Conservation (phyloP, 1,140 invertebrate species). For the Pantala flavescens region DNA sequence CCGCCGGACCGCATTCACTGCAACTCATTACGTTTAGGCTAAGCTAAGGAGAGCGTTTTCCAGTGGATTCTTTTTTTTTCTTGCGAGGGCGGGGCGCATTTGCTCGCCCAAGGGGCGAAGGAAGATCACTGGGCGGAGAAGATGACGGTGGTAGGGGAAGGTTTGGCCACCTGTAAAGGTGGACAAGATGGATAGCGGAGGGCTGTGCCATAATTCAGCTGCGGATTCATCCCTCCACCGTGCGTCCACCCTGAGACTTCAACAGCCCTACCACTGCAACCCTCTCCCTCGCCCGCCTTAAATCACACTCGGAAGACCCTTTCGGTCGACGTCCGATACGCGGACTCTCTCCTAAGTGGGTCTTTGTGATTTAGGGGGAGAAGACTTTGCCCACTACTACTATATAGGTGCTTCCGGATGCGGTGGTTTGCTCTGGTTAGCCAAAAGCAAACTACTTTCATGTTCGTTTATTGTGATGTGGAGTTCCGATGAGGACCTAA, state of each 20-base stretch:
- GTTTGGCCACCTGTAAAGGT: not conserved
- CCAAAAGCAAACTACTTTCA: too few relatives aligned
- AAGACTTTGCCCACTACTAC: not conserved
- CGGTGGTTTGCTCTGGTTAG: too few relatives aligned
- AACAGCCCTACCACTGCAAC: not conserved
- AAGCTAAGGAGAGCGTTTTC: too few relatives aligned
- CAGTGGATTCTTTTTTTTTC: too few relatives aligned
- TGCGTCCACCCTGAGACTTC: not conserved
- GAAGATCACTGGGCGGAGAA: not conserved
- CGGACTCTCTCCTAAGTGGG: not conserved
- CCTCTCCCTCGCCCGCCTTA: not conserved
- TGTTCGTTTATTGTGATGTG: too few relatives aligned
- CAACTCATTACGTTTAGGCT: too few relatives aligned
- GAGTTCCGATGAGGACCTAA: too few relatives aligned
- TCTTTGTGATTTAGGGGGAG: not conserved
- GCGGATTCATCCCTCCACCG: not conserved
- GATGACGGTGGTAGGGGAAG: not conserved
- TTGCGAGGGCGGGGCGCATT: too few relatives aligned
- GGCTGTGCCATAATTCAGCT: not conserved
- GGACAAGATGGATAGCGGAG: not conserved
- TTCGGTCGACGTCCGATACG: not conserved
- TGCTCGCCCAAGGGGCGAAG: not conserved
- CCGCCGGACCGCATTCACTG: too few relatives aligned
- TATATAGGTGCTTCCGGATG: too few relatives aligned
- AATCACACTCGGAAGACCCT: slow-evolving; percentile 8